phyloP scores from a whole-genome alignment of 2,888 invertebrate genomes.

The Gastrophysa polygoni region DNA sequence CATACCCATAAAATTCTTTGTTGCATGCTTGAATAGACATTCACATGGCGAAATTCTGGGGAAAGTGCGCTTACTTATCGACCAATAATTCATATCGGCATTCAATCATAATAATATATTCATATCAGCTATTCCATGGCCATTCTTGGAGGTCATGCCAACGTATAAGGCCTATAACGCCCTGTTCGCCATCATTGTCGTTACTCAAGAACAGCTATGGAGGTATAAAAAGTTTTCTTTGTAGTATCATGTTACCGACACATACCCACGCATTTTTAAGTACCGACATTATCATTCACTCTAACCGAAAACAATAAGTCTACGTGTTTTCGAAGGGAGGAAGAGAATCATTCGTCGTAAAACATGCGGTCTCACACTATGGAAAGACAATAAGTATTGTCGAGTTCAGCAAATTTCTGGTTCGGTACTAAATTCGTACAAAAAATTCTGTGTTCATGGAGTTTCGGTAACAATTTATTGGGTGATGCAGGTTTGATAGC shows the following conservation, averaged over 20 bases:
- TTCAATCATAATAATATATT: slow-evolving; percentile 11
- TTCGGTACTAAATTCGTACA: too few relatives aligned
- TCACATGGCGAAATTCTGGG: background rate
- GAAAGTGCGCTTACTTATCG: background rate
- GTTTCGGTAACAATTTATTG: too few relatives aligned
- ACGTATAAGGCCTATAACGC: slow-evolving; percentile 11
- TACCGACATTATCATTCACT: slow-evolving; percentile 24
- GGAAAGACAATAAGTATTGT: too few relatives aligned
- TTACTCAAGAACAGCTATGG: slow-evolving; percentile 14
- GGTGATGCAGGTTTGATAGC: too few relatives aligned
- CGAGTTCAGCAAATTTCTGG: too few relatives aligned
- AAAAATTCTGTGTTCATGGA: too few relatives aligned
- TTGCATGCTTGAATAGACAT: background rate
- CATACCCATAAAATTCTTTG: too few relatives aligned
- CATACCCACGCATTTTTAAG: slow-evolving; percentile 25
- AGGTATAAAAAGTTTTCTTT: slow-evolving; percentile 26
- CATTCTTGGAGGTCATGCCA: slow-evolving; percentile 23
- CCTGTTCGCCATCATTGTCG: slow-evolving; percentile 10
- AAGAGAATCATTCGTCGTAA: slow-evolving; percentile 7
- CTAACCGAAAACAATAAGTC: slow-evolving; percentile 15
- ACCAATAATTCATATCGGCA: background rate
- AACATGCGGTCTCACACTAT: too few relatives aligned
- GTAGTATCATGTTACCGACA: slow-evolving; percentile 28
- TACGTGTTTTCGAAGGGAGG: background rate
- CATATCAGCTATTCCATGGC: slow-evolving; percentile 26